These are phyloP conservation scores for Cichlasoma orientale DNA, from an alignment of 2,797 vertebrate genomes.

Conservation along the genomic window DNA sequence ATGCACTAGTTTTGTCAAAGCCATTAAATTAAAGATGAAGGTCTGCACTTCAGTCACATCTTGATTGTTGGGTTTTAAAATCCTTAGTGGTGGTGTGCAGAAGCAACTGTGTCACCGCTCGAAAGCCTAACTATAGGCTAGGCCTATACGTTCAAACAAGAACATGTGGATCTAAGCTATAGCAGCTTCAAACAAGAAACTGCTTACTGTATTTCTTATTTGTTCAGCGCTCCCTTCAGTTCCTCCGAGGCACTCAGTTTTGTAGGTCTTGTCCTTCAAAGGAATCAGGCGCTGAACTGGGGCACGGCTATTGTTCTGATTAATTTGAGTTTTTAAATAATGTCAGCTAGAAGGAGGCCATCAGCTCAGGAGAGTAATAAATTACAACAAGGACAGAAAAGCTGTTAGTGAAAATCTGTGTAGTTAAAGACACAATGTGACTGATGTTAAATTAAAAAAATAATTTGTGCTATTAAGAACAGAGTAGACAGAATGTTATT, in stretches of 20 bases:
- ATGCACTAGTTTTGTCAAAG: no score
- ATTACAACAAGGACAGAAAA: background rate
- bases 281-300: background rate
- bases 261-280: background rate
- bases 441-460: background rate
- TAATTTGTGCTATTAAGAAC: background rate
- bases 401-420: background rate
- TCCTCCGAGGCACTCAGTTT: background rate
- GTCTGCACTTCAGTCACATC: no score
- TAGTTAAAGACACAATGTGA: background rate
- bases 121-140: background rate
- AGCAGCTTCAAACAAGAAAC: background rate
- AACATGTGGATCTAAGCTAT: background rate
- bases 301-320: background rate
- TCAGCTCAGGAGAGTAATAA: background rate
- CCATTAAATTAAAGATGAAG: no score
- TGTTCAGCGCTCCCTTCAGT: background rate
- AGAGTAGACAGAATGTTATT: background rate
- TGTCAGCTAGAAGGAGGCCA: background rate
- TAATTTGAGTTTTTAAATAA: constrained; percentile 18
- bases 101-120: no score
- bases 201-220: background rate
- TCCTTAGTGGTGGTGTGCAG: no score
- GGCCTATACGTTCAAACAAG: background rate
- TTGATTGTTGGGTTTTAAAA: no score